A percentile compares a stretch with the other conserved stretches of the same genome.
Conservation (phyloP, 2,888 invertebrate species). For the Pyralis farinalis region DNA sequence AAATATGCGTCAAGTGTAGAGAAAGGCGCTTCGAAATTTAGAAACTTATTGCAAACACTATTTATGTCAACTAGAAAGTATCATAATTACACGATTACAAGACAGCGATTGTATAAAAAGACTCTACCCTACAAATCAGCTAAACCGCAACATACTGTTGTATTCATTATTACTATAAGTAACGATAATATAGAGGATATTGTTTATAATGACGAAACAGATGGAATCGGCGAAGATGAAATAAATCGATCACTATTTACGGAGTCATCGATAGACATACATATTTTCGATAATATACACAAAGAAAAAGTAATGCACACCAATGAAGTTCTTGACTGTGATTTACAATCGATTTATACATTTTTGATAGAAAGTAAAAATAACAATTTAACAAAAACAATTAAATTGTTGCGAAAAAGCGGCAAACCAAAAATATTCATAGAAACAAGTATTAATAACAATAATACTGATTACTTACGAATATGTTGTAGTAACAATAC, state of each 20-base stretch:
- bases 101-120: slow-evolving; percentile 40
- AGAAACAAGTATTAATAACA: slow-evolving; percentile 33
- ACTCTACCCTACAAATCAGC: slow-evolving; percentile 16
- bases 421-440: slow-evolving; percentile 54
- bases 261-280: slow-evolving; percentile 45
- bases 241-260: slow-evolving; percentile 32
- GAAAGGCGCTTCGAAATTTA: slow-evolving; percentile 19
- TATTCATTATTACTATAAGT: slow-evolving; percentile 54
- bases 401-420: slow-evolving; percentile 44
- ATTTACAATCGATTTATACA: slow-evolving; percentile 47
- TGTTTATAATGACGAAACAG: slow-evolving; percentile 10
- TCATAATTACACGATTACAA: slow-evolving; percentile 50
- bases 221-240: slow-evolving; percentile 25
- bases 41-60: slow-evolving; percentile 40
- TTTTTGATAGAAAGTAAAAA: slow-evolving; percentile 43
- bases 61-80: slow-evolving; percentile 41
- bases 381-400: slow-evolving; percentile 42
- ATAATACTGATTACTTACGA: slow-evolving; percentile 35
- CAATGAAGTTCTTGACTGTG: slow-evolving; percentile 32
- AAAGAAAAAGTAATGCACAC: slow-evolving; percentile 17
- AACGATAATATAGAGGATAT: slow-evolving; percentile 18
- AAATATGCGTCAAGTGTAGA: slow-evolving; percentile 12
- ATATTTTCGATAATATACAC: slow-evolving; percentile 47
- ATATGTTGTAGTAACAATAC: slow-evolving; percentile 38
- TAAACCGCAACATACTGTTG: slow-evolving; percentile 32